Base-by-base conservation (phyloP, 2,113 vertebrate genomes). In the Trichechus manatus region DNA sequence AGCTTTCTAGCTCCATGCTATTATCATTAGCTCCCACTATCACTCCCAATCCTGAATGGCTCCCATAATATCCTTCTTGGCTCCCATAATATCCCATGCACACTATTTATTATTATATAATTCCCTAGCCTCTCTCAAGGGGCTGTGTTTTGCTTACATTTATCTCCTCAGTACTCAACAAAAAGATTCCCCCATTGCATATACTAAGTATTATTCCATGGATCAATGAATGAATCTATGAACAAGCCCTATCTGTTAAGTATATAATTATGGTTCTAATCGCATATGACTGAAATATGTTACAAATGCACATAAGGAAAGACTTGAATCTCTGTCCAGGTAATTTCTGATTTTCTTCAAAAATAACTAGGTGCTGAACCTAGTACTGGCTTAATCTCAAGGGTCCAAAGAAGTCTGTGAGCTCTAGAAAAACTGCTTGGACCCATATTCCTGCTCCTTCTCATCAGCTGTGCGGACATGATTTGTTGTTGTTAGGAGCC, bases 11-110 rank as follows among this genome's bases (percentile, higher is more conserved):
- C 9, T 36, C 23, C 27, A 9, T 2, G n/a, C 31, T 39, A 8
- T 36, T 25, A 0, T 1, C 1, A 0, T 7, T 9, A 64, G 70
- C 31, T 42, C 33, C 36, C 27, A 86, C 13, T 25, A 4, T 5
- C 61, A 39, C 4, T 22, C 6, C 47, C 81, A 72, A 47, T 72
- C 23, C 70, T 22, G 17, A 79, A 14, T 0, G 14, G 50, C n/a
- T n/a, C n/a, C n/a, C n/a, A n/a, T n/a, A n/a, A n/a, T n/a, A n/a
- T 64, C 72, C 47, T 42, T n/a, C 36, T n/a, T 9, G 17, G 3
- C 66, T 94, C 66, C 27, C 4, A 3, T 29, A 23, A 25, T 10
- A 23, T 1, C 47, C 42, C 13, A 1, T 17, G 10, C 3, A 1
- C 25, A 11, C n/a, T 36, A 86, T 50, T 74, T 47, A 6, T 53